Evolutionary conservation across 2,797 vertebrate genomes (phyloP).

Genomic region (Natrix natrix): DNA sequence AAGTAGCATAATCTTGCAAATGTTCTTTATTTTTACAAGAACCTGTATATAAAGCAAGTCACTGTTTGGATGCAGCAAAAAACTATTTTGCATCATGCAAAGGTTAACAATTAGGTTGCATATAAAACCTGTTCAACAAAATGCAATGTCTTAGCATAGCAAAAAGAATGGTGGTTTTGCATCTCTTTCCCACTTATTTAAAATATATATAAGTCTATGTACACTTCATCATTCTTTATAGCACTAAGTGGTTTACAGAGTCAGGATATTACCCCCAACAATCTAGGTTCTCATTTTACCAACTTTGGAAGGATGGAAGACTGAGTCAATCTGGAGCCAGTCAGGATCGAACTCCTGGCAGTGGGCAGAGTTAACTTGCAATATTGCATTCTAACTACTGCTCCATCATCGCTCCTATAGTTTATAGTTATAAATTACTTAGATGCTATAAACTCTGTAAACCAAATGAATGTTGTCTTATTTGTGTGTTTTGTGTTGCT

Average conservation of each 20-base stretch:
- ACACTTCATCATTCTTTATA: too few relatives aligned
- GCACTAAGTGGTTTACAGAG: not conserved
- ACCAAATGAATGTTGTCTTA: not conserved
- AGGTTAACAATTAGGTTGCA: not conserved
- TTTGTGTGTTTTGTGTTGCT: too few relatives aligned
- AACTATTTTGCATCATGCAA: not conserved
- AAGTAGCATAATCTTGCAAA: not conserved
- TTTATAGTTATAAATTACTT: not conserved
- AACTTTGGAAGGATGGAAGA: too few relatives aligned
- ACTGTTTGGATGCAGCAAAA: not conserved
- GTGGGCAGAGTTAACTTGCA: too few relatives aligned
- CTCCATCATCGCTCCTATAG: too few relatives aligned
- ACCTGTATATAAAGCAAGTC: constrained; percentile 10
- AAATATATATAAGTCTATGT: not conserved
- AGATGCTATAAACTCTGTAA: constrained; percentile 1
- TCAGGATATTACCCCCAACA: too few relatives aligned
- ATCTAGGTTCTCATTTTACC: too few relatives aligned
- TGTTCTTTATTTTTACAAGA: not conserved
- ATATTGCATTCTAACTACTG: too few relatives aligned
- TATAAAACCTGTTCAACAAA: not conserved
- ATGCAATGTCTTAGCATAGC: not conserved
- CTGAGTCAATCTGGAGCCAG: too few relatives aligned
- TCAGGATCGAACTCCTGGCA: too few relatives aligned
- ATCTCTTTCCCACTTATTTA: not conserved
- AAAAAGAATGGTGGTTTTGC: not conserved